phyloP scores from a whole-genome alignment of 2,113 vertebrate species.

The Phalacrocorax aristotelis region DNA sequence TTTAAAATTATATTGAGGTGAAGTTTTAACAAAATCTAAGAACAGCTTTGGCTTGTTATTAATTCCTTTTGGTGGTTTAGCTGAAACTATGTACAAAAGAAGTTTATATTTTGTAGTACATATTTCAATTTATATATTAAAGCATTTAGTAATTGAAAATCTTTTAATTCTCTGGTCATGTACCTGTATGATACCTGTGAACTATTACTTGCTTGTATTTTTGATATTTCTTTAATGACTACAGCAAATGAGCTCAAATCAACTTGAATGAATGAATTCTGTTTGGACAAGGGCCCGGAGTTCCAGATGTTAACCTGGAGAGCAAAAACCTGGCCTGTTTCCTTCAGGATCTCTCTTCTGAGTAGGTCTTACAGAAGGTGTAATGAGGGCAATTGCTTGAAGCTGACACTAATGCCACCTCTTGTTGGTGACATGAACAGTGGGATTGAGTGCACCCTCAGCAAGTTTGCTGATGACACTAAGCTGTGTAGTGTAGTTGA shows the following conservation, averaged over 20 bases:
- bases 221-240: background rate
- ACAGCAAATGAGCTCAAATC: background rate
- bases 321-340: background rate
- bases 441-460: too few species aligned
- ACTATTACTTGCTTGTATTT: background rate
- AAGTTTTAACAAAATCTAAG: background rate
- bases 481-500: too few species aligned
- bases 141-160: background rate
- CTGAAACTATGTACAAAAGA: background rate
- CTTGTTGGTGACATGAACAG: background rate
- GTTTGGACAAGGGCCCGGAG: background rate
- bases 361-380: background rate
- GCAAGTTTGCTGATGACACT: too few species aligned
- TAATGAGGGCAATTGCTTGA: background rate
- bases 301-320: background rate
- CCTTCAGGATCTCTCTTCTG: background rate
- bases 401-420: background rate
- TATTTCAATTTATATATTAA: background rate
- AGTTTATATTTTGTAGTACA: background rate
- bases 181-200: background rate
- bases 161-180: background rate
- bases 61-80: background rate
- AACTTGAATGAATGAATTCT: background rate
- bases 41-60: background rate
- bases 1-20: background rate